Evolutionary conservation across 1,140 invertebrate genomes (phyloP), one percentile per base, ranked within the genome.

Genomic region (Lucilia sericata): DNA sequence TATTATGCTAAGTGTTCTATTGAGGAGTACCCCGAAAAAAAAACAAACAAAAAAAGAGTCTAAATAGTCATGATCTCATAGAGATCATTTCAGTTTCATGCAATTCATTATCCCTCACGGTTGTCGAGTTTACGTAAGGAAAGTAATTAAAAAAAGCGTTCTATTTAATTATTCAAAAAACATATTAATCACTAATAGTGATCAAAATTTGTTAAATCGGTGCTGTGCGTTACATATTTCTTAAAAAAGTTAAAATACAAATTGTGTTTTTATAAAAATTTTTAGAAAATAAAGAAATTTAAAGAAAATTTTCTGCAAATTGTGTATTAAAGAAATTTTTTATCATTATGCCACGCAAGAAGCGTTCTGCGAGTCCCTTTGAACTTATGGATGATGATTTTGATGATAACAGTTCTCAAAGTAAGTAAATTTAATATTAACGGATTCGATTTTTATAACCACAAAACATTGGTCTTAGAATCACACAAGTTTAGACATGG

Each of bases 381-480:
- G 89, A 91, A 49, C 21, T 87, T n/a, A 88, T 87, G 76, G 89
- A 91, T 49, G 90, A 91, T 82, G 90, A 91, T 25, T 91, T 87
- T 21, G 88, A 91, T 80, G 90, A 91, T 86, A 86, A 86, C 30
- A 89, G 88, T 49, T 91, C 88, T 9, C 88, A 90, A 21, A 89
- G 90, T 86, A 85, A 55, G 85, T 84, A 30, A 7, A 42, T 2
- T 42, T 8, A 42, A 3, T 42, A 42, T 42, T 30, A 30, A 30
- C 25, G 25, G 25, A 30, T 30, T 42, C 5, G 4, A 17, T 3
- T 30, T 30, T 30, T 30, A 30, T 30, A 30, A 30, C 3, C 36
- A 17, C 25, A 4, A 25, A 12, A 76, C 10, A n/a, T 42, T 10
- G 42, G 5, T 3, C 42, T 42, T 10, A 42, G 5, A 7, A 42